Base-by-base conservation (phyloP, 2,888 invertebrate genomes). In the Synanthedon myopaeformis region DNA sequence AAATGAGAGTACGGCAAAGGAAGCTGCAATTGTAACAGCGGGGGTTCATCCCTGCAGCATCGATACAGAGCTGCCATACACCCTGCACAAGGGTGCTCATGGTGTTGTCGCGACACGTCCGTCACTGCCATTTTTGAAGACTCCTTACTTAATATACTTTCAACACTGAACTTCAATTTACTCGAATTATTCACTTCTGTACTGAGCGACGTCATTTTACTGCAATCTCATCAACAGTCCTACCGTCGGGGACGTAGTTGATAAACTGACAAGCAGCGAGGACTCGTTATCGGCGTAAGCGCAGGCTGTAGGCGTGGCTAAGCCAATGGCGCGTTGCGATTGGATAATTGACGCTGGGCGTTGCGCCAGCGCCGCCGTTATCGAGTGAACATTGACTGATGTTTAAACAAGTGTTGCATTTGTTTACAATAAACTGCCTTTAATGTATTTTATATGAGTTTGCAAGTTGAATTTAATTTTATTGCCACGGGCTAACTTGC, bases 121-220 rank as follows among this genome's bases (percentile, higher is more conserved):
- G 79, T 65, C 55, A 54, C 48, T 11, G 51, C 17, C n/a, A 54
- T 49, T 53, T 53, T 54, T 10, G 51, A 42, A 14, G 45, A 23
- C 13, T 72, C 70, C 62, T 89, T 89, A 55, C 91, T 90, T 54
- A 93, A 72, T 61, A 93, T 90, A 66, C 91, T 88, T 66, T 93
- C 93, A 58, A 93, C 91, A 65, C 93, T 92, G 69, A 93, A 93
- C 82, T 92, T 93, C 59, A 91, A 73, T 64, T 88, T 88, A 59
- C 67, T 77, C 61, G 75, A 62, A 59, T 52, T 23, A 28, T 67
- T 74, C 59, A 79, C 72, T 65, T 80, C 81, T 74, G 82, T 67
- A 61, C 69, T 74, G 53, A 83, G 59, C 57, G 85, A 82, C 67
- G 83, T 86, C 83, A 84, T 83, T 63, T 64, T 67, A 63, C 65